These are phyloP conservation scores for Lasioglossum leucozonium DNA, from an alignment of 2,888 invertebrate species.

Conservation along the genomic window DNA sequence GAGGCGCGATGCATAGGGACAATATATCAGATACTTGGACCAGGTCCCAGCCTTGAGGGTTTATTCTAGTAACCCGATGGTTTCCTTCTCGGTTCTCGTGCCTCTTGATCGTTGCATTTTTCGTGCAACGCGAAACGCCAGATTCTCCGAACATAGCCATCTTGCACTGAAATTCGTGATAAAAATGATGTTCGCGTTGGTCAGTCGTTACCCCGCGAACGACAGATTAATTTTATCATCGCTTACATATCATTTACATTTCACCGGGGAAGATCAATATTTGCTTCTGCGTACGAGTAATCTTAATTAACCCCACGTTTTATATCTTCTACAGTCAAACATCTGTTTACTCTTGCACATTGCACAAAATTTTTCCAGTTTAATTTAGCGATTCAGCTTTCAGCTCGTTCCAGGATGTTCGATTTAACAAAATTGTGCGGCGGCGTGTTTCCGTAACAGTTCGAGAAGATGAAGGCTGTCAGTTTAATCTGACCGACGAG, in stretches of 20 bases:
- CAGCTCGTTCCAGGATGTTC: not conserved
- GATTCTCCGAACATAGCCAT: not conserved
- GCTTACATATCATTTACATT: not conserved
- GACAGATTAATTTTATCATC: slow-evolving; percentile 1
- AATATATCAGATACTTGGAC: slow-evolving; percentile 50
- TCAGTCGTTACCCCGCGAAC: not conserved
- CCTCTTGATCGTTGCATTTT: slow-evolving; percentile 21
- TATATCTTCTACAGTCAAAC: not conserved
- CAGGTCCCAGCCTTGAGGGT: slow-evolving; percentile 56
- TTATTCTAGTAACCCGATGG: slow-evolving; percentile 58
- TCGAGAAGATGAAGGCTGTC: not conserved
- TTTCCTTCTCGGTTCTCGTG: slow-evolving; percentile 38
- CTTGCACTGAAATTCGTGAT: not conserved
- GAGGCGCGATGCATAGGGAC: slow-evolving; percentile 11
- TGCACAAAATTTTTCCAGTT: too few species aligned
- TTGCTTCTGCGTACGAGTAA: not conserved
- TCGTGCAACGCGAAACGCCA: not conserved
- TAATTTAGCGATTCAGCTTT: not conserved
- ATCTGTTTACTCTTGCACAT: not conserved
- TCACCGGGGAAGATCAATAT: not conserved
- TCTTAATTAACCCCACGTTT: not conserved
- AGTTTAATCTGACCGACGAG: not conserved
- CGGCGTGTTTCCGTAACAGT: not conserved
- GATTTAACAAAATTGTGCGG: not conserved
- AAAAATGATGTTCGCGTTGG: not conserved